Conservation (phyloP, 2,888 invertebrate genomes). For the Amitus sp. region DNA sequence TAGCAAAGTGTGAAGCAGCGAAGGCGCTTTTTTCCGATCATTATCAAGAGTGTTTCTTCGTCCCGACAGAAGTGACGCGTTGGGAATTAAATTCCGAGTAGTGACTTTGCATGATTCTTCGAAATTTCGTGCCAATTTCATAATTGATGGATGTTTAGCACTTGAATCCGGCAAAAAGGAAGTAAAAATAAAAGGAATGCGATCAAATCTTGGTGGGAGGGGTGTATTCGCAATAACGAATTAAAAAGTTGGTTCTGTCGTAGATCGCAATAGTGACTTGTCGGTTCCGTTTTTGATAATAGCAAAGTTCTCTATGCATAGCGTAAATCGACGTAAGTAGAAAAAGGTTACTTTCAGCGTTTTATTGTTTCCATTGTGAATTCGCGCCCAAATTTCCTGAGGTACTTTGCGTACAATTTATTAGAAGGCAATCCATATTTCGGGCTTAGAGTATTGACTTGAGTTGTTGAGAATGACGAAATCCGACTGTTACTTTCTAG, state of each 20-base stretch:
- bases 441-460: not conserved
- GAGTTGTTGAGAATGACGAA: slow-evolving; percentile 9
- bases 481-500: slow-evolving; percentile 26
- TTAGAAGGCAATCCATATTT: not conserved
- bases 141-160: slow-evolving; percentile 32
- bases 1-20: slow-evolving; percentile 19
- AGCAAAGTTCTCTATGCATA: slow-evolving; percentile 27
- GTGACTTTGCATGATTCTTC: slow-evolving; percentile 35
- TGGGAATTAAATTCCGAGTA: slow-evolving; percentile 30
- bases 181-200: slow-evolving; percentile 31
- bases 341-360: too few relatives aligned
- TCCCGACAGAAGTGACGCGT: slow-evolving; percentile 21
- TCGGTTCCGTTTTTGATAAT: slow-evolving; percentile 24
- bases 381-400: too few relatives aligned
- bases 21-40: slow-evolving; percentile 32
- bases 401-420: slow-evolving; percentile 16
- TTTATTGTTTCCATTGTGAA: too few relatives aligned
- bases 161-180: slow-evolving; percentile 35
- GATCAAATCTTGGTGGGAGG: slow-evolving; percentile 3
- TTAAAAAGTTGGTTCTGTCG: slow-evolving; percentile 34
- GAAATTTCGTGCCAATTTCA: slow-evolving; percentile 40
- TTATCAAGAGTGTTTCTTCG: slow-evolving; percentile 24
- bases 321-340: slow-evolving; percentile 29
- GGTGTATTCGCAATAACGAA: slow-evolving; percentile 36
- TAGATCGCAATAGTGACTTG: slow-evolving; percentile 31